These are phyloP conservation scores for Fukomys damarensis DNA, from an alignment of 2,113 vertebrate species.

Conservation along the genomic window DNA sequence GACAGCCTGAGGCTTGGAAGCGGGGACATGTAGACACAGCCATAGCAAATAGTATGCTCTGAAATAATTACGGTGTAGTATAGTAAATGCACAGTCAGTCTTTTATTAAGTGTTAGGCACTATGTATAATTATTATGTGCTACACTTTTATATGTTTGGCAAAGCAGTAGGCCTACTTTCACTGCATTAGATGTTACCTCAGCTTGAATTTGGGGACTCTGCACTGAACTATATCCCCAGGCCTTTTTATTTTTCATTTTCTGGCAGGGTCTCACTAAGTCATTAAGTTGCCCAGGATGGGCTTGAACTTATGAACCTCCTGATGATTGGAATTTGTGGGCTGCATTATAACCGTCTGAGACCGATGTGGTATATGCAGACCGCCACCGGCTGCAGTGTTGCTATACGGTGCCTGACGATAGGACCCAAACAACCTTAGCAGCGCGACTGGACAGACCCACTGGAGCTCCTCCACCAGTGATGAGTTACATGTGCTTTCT, in stretches of 20 bases:
- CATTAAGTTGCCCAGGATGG: neutral
- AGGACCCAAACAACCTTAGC: neutral
- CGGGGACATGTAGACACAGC: neutral
- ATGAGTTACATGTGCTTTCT: neutral
- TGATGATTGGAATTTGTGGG: neutral
- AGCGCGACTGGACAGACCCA: neutral
- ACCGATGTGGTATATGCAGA: fast-evolving
- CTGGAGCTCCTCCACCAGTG: neutral
- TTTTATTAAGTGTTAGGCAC: neutral
- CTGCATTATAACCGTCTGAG: neutral
- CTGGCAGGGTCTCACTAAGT: neutral
- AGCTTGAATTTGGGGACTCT: neutral
- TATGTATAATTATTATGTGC: neutral
- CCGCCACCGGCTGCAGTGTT: neutral
- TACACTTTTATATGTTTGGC: neutral
- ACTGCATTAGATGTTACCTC: neutral
- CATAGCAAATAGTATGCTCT: neutral
- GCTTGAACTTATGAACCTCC: neutral
- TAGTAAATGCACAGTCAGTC: neutral
- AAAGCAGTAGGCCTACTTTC: neutral
- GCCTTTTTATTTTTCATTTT: neutral
- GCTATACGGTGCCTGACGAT: too few relatives aligned
- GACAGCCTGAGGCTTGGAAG: neutral
- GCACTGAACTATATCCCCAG: neutral
- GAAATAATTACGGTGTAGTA: neutral